Evolutionary conservation across 2,797 vertebrate genomes (phyloP).

Genomic region (Eulemur mongoz): DNA sequence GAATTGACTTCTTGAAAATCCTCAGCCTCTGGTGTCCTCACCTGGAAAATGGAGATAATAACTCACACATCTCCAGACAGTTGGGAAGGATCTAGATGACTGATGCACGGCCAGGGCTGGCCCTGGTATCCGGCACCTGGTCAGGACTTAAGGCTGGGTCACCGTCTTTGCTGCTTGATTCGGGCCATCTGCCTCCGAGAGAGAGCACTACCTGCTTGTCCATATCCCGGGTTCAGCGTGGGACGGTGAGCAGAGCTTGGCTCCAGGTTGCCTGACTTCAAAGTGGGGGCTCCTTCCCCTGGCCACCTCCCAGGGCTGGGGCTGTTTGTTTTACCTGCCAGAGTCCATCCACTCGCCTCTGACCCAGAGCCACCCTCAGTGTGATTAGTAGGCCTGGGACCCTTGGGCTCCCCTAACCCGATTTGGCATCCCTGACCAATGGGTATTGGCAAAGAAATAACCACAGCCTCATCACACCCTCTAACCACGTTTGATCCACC

Average conservation of each 20-base stretch:
- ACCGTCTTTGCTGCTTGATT: neutral
- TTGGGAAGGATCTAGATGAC: neutral
- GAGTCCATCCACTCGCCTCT: neutral
- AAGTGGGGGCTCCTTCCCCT: neutral
- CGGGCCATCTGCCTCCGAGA: neutral
- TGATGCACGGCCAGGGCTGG: neutral
- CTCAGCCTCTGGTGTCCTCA: neutral
- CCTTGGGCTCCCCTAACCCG: neutral
- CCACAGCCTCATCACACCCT: slow-evolving; percentile 56
- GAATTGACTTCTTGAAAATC: neutral
- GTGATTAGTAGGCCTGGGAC: neutral
- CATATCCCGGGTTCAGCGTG: neutral
- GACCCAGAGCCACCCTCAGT: neutral
- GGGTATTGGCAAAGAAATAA: slow-evolving; percentile 74
- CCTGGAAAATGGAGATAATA: neutral
- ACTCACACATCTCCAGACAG: neutral
- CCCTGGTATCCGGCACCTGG: neutral
- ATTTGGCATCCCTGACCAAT: neutral
- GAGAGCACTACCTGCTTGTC: neutral
- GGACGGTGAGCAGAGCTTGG: neutral
- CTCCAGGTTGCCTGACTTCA: neutral
- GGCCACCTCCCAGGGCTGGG: neutral
- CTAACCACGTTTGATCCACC: slow-evolving; percentile 72
- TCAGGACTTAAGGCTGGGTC: accelerated
- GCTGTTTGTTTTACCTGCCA: neutral